These are phyloP conservation scores for Anoncus sp. DNA, from an alignment of 2,888 invertebrate species.

Conservation along the genomic window DNA sequence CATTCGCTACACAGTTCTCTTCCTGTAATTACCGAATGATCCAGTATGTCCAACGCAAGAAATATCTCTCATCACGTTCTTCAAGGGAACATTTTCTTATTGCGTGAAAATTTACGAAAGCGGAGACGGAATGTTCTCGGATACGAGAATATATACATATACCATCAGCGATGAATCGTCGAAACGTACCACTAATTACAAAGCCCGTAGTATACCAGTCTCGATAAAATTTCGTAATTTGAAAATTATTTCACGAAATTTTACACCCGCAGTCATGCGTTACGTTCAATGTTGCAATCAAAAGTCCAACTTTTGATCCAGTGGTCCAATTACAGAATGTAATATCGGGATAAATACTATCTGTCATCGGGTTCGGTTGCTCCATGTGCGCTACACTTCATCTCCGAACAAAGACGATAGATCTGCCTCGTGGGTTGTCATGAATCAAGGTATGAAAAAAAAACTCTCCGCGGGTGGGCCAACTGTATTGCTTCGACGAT, in stretches of 20 bases:
- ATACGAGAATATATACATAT: background rate
- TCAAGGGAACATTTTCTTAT: background rate
- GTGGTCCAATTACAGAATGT: slow-evolving; percentile 40
- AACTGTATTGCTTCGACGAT: slow-evolving; percentile 54
- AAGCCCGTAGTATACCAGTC: background rate
- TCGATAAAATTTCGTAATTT: slow-evolving; percentile 1
- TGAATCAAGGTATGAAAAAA: slow-evolving; percentile 54
- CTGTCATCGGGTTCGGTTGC: slow-evolving; percentile 48
- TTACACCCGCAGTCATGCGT: background rate
- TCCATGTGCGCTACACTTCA: slow-evolving; percentile 10
- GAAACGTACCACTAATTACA: background rate
- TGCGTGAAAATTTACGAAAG: background rate
- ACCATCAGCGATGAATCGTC: background rate
- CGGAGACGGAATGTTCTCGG: background rate
- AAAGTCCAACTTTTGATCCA: slow-evolving; percentile 26
- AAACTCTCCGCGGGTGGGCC: slow-evolving; percentile 42
- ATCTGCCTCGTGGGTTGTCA: slow-evolving; percentile 34
- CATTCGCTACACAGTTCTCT: background rate
- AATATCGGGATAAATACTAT: slow-evolving; percentile 47
- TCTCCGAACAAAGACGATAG: slow-evolving; percentile 36
- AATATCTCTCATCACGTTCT: slow-evolving; percentile 25
- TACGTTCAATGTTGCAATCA: background rate
- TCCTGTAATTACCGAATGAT: slow-evolving; percentile 26
- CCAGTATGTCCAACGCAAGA: background rate
- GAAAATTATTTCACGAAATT: slow-evolving; percentile 9